Conservation (phyloP, 2,888 invertebrate species). For the Digitonthophagus gazella region DNA sequence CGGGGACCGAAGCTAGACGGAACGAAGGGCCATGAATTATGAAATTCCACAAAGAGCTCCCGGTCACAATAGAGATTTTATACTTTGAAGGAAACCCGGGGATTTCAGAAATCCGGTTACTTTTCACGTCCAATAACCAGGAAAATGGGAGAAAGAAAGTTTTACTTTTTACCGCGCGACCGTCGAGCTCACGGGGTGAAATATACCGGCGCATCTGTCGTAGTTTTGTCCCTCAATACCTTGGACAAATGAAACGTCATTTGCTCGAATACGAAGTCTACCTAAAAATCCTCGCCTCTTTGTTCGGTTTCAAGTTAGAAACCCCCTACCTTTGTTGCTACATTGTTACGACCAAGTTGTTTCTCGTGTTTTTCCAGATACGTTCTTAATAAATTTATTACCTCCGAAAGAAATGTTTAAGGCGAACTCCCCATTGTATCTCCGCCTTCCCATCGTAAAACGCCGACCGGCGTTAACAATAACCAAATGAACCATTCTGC, state of each 20-base stretch:
- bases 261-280: not conserved
- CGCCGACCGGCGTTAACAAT: not conserved
- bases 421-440: not conserved
- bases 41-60: conserved; percentile 39
- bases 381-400: not conserved
- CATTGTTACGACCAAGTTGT: not conserved
- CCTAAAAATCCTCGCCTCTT: not conserved
- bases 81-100: conserved; percentile 37
- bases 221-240: not conserved
- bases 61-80: conserved; percentile 40
- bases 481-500: not conserved
- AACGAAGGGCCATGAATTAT: conserved; percentile 38
- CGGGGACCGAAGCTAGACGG: not conserved
- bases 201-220: not conserved
- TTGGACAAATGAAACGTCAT: not conserved
- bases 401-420: not conserved
- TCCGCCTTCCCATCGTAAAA: not conserved
- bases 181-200: not conserved
- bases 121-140: conserved; percentile 42
- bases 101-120: conserved; percentile 42
- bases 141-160: conserved; percentile 38
- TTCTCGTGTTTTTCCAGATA: not conserved
- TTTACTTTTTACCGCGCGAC: conserved; percentile 24
- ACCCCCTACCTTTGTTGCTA: not conserved
- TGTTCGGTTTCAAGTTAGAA: not conserved